These are phyloP conservation scores for Glossosoma conforme DNA, from an alignment of 1,140 invertebrate species.

Conservation along the genomic window DNA sequence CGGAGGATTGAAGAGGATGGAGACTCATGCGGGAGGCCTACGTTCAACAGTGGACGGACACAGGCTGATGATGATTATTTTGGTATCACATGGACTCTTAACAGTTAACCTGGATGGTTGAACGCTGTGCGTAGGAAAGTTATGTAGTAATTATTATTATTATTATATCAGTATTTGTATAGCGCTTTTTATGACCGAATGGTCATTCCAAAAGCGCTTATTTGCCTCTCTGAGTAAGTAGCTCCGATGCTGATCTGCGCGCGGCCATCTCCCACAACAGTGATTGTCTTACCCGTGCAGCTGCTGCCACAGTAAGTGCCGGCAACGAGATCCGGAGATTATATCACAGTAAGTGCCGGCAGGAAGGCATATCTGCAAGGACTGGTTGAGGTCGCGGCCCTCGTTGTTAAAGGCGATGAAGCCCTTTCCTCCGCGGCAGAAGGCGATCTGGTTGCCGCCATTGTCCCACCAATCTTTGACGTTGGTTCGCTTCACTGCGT, in stretches of 20 bases:
- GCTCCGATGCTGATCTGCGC: slow-evolving; percentile 51
- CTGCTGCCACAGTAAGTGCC: slow-evolving; percentile 50
- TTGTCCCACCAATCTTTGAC: slow-evolving; percentile 70
- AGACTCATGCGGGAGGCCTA: no score
- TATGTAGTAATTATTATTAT: no score
- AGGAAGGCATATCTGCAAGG: slow-evolving; percentile 60
- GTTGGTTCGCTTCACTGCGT: slow-evolving; percentile 52
- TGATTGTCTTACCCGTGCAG: slow-evolving; percentile 57
- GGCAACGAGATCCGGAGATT: slow-evolving; percentile 60
- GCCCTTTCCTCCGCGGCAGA: slow-evolving; percentile 63
- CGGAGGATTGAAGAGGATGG: no score
- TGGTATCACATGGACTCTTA: no score
- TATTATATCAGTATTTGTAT: no score
- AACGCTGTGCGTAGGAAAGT: no score
- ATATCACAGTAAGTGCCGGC: slow-evolving; percentile 82
- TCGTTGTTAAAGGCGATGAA: slow-evolving; percentile 73
- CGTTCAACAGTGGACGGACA: no score
- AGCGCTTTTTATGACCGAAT: no score
- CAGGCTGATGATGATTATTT: no score
- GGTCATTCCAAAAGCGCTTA: no score
- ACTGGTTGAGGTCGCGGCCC: slow-evolving; percentile 50
- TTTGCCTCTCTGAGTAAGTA: no score
- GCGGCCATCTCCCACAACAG: slow-evolving; percentile 48
- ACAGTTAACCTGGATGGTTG: no score
- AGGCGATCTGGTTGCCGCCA: slow-evolving; percentile 69